Percentiles rank a stretch among this genome's conserved stretches.
Conservation (phyloP, 1,140 invertebrate species). For the Heliconius eleuchia region DNA sequence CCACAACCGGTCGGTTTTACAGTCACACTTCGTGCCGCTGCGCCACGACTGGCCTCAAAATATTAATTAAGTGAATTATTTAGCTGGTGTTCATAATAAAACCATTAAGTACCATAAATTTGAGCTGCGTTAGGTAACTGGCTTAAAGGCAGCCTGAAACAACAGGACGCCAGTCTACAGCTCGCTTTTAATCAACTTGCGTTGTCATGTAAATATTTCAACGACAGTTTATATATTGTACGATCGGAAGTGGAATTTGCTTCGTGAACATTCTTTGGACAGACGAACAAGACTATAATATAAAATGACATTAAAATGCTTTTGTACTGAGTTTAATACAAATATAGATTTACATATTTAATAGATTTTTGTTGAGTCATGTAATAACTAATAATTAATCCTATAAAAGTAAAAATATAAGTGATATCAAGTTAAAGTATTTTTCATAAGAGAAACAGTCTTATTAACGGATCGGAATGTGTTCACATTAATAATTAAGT, state of each 20-base stretch:
- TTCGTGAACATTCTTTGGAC: background rate
- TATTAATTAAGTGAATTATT: conserved; percentile 13
- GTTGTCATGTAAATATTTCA: conserved; percentile 30
- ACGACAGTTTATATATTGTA: conserved; percentile 18
- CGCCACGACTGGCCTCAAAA: background rate
- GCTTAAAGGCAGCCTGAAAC: conserved; percentile 35
- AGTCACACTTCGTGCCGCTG: no score
- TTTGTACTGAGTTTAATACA: no score
- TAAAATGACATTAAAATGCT: background rate
- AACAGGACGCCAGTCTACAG: conserved; percentile 27
- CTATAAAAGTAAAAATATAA: no score
- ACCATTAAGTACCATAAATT: conserved; percentile 33
- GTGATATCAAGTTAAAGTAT: no score
- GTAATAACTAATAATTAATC: no score
- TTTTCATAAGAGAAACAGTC: no score
- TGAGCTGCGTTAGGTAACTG: conserved; percentile 23
- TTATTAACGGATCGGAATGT: no score
- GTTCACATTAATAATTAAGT: no score
- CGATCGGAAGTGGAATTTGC: background rate
- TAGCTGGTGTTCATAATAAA: conserved; percentile 22
- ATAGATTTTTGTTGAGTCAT: no score
- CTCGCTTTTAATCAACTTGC: conserved; percentile 32
- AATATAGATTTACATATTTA: no score
- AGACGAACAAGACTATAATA: background rate
- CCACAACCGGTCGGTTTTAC: no score